These are phyloP conservation scores for Macrostomum cliftonense DNA, from an alignment of 2,888 invertebrate genomes.

Conservation along the genomic window DNA sequence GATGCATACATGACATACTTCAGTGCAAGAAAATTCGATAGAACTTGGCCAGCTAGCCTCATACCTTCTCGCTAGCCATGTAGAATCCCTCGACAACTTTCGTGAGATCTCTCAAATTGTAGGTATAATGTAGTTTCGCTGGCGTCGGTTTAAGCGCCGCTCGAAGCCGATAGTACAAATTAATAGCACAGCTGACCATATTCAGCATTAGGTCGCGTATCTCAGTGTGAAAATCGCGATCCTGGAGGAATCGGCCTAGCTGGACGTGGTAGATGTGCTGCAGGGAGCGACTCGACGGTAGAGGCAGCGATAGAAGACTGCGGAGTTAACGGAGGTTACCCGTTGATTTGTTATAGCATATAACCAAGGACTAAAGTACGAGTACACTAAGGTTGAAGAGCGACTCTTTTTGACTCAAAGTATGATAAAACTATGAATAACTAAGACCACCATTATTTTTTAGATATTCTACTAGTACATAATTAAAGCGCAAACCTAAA, in stretches of 20 bases:
- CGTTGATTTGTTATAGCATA: too few relatives aligned
- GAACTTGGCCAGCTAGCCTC: too few relatives aligned
- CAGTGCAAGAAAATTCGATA: too few relatives aligned
- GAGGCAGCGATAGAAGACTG: constrained; percentile 33
- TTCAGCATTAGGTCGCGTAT: constrained; percentile 28
- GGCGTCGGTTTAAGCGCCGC: constrained; percentile 32
- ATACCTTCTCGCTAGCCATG: background rate
- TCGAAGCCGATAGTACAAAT: constrained; percentile 33
- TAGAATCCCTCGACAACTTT: constrained; percentile 15
- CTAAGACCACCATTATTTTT: too few relatives aligned
- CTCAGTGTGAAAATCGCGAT: constrained; percentile 32
- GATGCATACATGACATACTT: too few relatives aligned
- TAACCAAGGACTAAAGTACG: too few relatives aligned
- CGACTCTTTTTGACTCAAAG: too few relatives aligned
- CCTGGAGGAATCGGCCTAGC: constrained; percentile 33
- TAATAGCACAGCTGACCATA: constrained; percentile 31
- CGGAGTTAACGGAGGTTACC: constrained; percentile 2
- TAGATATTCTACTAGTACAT: background rate
- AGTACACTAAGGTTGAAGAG: too few relatives aligned
- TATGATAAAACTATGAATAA: too few relatives aligned
- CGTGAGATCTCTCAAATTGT: constrained; percentile 34
- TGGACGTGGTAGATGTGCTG: constrained; percentile 38
- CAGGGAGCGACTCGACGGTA: constrained; percentile 33
- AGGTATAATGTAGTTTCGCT: constrained; percentile 37
- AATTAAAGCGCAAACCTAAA: constrained; percentile 21